Evolutionary conservation across 2,888 invertebrate species (phyloP).

Genomic region (Tricholauxania praeusta): DNA sequence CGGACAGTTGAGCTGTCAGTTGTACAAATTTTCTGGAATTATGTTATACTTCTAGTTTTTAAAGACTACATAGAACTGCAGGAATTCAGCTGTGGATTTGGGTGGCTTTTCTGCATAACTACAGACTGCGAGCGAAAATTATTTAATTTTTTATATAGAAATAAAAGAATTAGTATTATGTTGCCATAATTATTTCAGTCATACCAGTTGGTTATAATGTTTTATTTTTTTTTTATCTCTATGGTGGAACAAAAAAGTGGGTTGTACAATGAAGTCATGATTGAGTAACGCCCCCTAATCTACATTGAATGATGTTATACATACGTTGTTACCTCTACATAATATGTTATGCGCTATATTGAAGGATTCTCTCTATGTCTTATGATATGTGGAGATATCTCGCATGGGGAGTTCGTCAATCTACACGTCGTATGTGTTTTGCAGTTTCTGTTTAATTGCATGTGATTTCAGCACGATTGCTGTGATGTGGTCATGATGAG

Average conservation of each 20-base stretch:
- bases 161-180: background rate
- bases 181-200: background rate
- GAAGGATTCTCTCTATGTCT: background rate
- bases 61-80: background rate
- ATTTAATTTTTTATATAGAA: background rate
- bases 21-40: slow-evolving; percentile 15
- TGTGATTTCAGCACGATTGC: slow-evolving; percentile 32
- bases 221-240: background rate
- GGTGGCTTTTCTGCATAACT: slow-evolving; percentile 7
- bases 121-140: background rate
- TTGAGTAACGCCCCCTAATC: slow-evolving; percentile 62
- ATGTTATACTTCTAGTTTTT: slow-evolving; percentile 2
- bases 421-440: background rate
- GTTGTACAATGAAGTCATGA: slow-evolving; percentile 64
- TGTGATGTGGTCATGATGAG: slow-evolving; percentile 29
- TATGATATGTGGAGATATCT: too few species aligned
- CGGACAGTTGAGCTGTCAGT: slow-evolving; percentile 29
- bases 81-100: slow-evolving; percentile 13
- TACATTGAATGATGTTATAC: slow-evolving; percentile 39
- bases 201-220: background rate
- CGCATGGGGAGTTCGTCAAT: background rate
- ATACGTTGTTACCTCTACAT: slow-evolving; percentile 30
- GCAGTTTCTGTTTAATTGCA: slow-evolving; percentile 37
- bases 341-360: slow-evolving; percentile 42
- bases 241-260: slow-evolving; percentile 42